phyloP scores from a whole-genome alignment of 2,797 vertebrate genomes.

The Poecilia gillii region DNA sequence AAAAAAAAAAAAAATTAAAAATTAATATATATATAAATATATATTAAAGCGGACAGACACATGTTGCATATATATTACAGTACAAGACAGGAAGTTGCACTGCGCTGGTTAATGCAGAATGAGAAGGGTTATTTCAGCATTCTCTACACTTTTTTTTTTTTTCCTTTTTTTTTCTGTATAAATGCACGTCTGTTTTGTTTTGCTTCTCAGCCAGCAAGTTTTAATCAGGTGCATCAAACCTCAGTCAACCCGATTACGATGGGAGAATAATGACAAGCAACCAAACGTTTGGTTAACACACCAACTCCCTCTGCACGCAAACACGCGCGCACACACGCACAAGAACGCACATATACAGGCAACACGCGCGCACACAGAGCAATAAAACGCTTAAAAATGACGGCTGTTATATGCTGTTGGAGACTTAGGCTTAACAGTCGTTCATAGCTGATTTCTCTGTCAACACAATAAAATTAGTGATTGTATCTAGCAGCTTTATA shows the following conservation, averaged over 20 bases:
- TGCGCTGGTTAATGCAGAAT: constrained; percentile 88
- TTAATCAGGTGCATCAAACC: constrained; percentile 88
- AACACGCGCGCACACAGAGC: constrained; percentile 37
- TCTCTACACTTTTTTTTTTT: constrained; percentile 80
- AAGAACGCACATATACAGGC: background rate
- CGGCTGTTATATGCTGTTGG: constrained; percentile 70
- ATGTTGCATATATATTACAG: constrained; percentile 94
- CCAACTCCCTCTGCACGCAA: constrained; percentile 48
- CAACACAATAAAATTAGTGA: constrained; percentile 86
- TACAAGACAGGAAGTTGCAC: constrained; percentile 90
- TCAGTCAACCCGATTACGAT: constrained; percentile 79
- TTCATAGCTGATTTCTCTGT: constrained; percentile 82
- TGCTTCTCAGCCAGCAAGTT: constrained; percentile 94
- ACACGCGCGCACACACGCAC: background rate
- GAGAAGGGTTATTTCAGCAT: constrained; percentile 84
- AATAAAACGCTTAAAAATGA: constrained; percentile 61
- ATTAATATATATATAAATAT: constrained; percentile 53
- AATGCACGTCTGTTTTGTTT: constrained; percentile 78
- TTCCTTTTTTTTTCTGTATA: constrained; percentile 54
- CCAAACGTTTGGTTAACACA: constrained; percentile 70
- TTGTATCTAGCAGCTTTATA: constrained; percentile 92
- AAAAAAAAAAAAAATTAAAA: background rate
- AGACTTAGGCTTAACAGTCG: constrained; percentile 85
- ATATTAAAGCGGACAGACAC: constrained; percentile 85
- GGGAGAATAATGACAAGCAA: constrained; percentile 69